phyloP scores from a whole-genome alignment of 2,113 vertebrate genomes.

The Myodes glareolus region DNA sequence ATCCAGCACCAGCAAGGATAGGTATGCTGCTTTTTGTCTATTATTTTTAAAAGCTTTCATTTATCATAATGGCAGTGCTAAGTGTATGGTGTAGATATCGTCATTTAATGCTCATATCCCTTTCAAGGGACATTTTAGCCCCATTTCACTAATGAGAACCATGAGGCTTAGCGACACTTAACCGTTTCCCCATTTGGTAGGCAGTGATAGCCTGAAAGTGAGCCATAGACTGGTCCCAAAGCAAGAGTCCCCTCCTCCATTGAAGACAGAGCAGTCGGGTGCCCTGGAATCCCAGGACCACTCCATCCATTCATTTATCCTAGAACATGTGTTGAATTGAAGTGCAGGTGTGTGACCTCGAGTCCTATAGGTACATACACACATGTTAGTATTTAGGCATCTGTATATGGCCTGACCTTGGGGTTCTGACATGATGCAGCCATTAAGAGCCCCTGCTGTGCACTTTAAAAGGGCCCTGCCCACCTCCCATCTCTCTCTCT shows the following conservation, averaged over 20 bases:
- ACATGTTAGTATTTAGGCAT: too few species aligned
- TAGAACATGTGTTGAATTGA: neutral
- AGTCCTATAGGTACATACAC: neutral
- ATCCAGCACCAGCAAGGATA: neutral
- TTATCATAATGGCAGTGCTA: neutral
- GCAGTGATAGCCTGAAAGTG: neutral
- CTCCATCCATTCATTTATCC: neutral
- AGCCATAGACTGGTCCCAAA: neutral
- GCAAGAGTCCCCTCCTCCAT: neutral
- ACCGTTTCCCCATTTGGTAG: neutral
- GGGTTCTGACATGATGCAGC: too few species aligned
- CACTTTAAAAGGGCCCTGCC: too few species aligned
- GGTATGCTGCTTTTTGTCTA: neutral
- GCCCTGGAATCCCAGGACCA: neutral
- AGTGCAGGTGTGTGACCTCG: neutral
- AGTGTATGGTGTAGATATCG: neutral
- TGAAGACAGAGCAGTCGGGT: neutral
- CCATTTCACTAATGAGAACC: conserved; percentile 10
- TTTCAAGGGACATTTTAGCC: neutral
- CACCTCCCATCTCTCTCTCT: too few species aligned
- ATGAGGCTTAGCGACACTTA: neutral
- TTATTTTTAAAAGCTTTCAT: neutral
- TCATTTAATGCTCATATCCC: neutral
- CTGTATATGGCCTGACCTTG: too few species aligned
- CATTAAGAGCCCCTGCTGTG: too few species aligned